phyloP scores from a whole-genome alignment of 2,797 vertebrate genomes.

The Thalassophryne amazonica region DNA sequence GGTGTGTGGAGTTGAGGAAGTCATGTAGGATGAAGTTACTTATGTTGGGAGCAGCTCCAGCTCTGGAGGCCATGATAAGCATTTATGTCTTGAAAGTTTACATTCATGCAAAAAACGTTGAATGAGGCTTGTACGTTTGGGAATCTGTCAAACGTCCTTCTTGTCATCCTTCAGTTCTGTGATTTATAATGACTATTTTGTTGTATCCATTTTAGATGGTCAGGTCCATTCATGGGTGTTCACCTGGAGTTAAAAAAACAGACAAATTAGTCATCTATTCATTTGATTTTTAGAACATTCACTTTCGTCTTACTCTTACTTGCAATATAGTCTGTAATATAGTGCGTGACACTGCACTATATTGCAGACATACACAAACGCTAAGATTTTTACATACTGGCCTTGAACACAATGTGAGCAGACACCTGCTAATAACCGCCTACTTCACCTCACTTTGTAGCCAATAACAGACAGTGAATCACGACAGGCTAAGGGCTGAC shows the following conservation, averaged over 20 bases:
- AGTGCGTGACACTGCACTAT: no score
- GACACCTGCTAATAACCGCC: no score
- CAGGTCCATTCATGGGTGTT: not conserved
- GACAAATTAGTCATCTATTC: constrained; percentile 18
- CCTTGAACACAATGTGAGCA: no score
- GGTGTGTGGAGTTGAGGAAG: constrained; percentile 13
- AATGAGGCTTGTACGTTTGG: not conserved
- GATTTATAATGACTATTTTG: not conserved
- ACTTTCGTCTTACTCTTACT: no score
- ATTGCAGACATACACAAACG: no score
- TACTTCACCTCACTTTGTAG: no score
- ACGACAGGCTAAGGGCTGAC: no score
- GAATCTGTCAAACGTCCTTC: constrained; percentile 6
- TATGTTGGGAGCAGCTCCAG: constrained; percentile 12
- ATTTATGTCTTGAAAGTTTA: not conserved
- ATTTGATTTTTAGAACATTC: no score
- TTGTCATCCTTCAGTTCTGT: constrained; percentile 34
- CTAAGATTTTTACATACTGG: no score
- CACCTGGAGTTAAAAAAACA: constrained; percentile 45
- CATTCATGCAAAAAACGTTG: constrained; percentile 29
- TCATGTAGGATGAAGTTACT: constrained; percentile 10
- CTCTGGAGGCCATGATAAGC: constrained; percentile 39
- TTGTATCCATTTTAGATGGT: not conserved
- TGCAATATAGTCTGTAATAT: no score
- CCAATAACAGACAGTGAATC: no score